Percentiles rank a stretch among this genome's conserved stretches.
Conservation (phyloP, 2,888 invertebrate species). For the Callyntrura sp. region DNA sequence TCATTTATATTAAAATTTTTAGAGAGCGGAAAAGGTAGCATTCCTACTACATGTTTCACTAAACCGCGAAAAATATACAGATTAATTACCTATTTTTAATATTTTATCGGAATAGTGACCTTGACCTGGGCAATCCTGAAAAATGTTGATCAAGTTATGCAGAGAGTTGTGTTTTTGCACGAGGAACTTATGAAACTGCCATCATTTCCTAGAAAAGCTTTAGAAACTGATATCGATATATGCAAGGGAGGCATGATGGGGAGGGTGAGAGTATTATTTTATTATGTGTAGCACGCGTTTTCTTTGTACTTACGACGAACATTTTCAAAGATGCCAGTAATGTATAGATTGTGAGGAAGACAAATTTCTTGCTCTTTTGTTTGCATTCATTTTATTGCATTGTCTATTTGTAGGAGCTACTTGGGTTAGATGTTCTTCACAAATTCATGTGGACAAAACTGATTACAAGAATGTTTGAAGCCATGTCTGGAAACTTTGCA, state of each 20-base stretch:
- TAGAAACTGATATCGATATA: conserved; percentile 97
- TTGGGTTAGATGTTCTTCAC: conserved; percentile 97
- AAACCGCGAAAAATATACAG: too few species aligned
- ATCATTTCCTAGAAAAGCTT: conserved; percentile 98
- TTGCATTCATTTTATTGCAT: conserved; percentile 13
- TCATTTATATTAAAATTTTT: conserved; percentile 97
- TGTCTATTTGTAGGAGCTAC: conserved; percentile 88
- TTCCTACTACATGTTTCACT: too few species aligned
- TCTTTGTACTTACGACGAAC: too few species aligned
- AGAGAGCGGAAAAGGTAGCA: conserved; percentile 96
- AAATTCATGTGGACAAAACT: conserved; percentile 99
- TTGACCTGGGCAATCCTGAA: conserved; percentile 96
- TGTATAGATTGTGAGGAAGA: not conserved
- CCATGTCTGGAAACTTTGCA: conserved; percentile 98
- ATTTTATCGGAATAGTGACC: conserved; percentile 87
- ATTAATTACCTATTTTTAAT: not conserved
- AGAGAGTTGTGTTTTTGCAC: conserved; percentile 98
- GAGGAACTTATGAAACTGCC: conserved; percentile 99
- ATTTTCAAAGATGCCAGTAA: too few species aligned
- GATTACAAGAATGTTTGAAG: conserved; percentile 98
- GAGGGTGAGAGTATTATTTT: conserved; percentile 88
- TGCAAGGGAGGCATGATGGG: conserved; percentile 96
- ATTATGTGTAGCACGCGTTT: too few species aligned
- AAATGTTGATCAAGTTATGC: conserved; percentile 96
- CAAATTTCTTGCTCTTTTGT: too few species aligned